Conservation (phyloP, 1,140 invertebrate genomes). For the Ganaspis sp. region DNA sequence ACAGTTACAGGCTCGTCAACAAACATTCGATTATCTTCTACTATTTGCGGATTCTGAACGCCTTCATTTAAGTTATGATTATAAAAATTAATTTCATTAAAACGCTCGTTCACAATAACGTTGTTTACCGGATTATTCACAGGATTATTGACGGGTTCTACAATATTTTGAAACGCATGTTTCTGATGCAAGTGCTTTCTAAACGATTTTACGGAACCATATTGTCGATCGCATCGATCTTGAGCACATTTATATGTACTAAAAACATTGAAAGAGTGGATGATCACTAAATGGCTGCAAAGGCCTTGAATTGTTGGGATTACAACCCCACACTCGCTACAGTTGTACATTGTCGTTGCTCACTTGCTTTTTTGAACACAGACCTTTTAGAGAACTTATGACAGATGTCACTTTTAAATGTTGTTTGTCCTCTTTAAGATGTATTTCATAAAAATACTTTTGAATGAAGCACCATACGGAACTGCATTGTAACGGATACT, state of each 20-base stretch:
- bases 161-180: neutral
- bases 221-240: neutral
- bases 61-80: neutral
- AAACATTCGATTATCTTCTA: neutral
- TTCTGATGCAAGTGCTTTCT: neutral
- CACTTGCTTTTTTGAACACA: neutral
- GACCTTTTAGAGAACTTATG: neutral
- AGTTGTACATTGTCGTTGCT: neutral
- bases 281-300: neutral
- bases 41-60: neutral
- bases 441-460: neutral
- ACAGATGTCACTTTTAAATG: neutral
- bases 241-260: neutral
- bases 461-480: neutral
- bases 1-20: neutral
- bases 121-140: neutral
- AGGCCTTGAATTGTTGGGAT: neutral
- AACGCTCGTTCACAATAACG: neutral
- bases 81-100: neutral
- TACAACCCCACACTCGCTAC: neutral
- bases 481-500: neutral
- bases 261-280: neutral
- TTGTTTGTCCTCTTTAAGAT: neutral
- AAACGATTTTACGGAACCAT: neutral
- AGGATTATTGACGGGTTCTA: no score